Conservation (phyloP, 2,797 vertebrate species). For the Hipposideros larvatus region DNA sequence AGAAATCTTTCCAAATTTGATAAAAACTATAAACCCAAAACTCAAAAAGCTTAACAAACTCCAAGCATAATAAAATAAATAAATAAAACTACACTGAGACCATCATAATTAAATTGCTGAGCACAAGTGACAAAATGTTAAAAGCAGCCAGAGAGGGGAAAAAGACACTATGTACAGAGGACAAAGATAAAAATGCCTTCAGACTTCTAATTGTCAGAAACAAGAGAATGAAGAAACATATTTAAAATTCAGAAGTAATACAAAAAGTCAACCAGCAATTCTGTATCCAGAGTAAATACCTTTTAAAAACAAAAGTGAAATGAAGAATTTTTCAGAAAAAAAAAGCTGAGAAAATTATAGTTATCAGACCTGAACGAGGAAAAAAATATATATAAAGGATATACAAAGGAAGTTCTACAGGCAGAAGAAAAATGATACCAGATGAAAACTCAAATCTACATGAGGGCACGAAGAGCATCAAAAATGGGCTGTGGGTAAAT, state of each 20-base stretch:
- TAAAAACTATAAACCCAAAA: background rate
- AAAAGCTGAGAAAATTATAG: background rate
- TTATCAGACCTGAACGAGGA: background rate
- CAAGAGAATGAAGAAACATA: background rate
- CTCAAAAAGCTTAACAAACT: background rate
- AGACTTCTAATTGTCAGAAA: background rate
- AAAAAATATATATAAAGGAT: background rate
- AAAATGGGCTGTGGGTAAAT: background rate
- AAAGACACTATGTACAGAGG: background rate
- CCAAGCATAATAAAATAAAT: background rate
- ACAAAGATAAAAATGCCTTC: conserved; percentile 10
- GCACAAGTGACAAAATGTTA: background rate
- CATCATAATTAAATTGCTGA: background rate
- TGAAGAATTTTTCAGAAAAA: background rate
- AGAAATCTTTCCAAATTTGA: background rate
- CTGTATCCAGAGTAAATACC: background rate
- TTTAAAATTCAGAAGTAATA: conserved; percentile 36
- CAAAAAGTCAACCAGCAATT: background rate
- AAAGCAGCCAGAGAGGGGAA: background rate
- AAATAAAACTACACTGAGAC: background rate
- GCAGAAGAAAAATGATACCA: background rate
- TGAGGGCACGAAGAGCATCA: background rate
- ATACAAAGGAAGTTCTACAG: background rate
- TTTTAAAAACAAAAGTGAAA: conserved; percentile 5
- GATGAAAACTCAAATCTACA: background rate